Evolutionary conservation across 2,797 vertebrate species (phyloP), one percentile per base, ranked within the genome.

Genomic region (Mormyrops attenuatus): DNA sequence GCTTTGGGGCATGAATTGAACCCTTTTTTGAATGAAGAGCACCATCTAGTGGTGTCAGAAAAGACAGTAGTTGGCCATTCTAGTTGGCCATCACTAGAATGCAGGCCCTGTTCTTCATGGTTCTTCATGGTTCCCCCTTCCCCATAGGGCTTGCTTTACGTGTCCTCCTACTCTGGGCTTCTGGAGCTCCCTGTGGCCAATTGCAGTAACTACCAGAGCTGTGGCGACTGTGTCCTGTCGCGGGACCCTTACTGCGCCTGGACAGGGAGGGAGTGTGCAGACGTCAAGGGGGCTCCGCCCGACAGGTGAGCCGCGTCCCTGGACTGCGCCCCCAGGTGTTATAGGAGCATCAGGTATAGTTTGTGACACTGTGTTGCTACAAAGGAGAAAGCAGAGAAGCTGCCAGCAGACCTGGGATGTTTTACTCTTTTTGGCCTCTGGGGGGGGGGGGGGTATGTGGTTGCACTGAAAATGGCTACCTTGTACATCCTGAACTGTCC

Each of bases 221-320:
- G 98, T 0, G 98, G 97, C 26, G 98, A 99, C 90, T 99, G 98
- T 34, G 90, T 99, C 91, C 96, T 99, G 63, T 97, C 98, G 2
- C 97, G 98, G 91, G 98, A 99, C 92, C 98, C 98, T 1, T 98
- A 98, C 95, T 99, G 98, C 0, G 97, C 96, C n/a, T 99, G 98
- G 98, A 95, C 92, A 1, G 94, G 93, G 80, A 95, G 92, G 0
- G 93, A 94, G 90, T 99, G 98, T 92, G 93, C 60, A 34, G 95
- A 96, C 89, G 93, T 96, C 90, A 95, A 94, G 90, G 90, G 88
- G 88, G 90, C 93, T 89, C 82, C 93, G 7, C 44, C 92, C 26
- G 95, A 92, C 91, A 95, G 92, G 96, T 94, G 66, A 95, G 93
- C 92, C 85, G 88, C 82, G 89, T 73, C 86, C 90, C 80, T 50